phyloP scores from a whole-genome alignment of 2,113 vertebrate genomes.

The Stomatorhinus ivindoensis region DNA sequence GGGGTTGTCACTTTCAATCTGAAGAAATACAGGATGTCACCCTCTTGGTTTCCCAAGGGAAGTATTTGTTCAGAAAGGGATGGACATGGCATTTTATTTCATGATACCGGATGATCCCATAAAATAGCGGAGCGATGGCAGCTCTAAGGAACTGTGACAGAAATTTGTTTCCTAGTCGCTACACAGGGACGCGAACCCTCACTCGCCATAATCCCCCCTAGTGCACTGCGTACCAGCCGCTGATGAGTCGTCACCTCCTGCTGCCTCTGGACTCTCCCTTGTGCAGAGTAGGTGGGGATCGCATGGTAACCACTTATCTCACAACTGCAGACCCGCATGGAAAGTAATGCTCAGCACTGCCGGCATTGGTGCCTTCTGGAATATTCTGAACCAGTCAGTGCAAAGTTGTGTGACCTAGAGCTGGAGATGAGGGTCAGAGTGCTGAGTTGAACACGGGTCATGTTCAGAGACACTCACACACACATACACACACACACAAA shows the following conservation, averaged over 20 bases:
- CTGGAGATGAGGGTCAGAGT: neutral
- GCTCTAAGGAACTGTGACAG: neutral
- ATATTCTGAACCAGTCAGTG: neutral
- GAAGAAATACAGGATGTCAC: neutral
- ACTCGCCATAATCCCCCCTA: neutral
- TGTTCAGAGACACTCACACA: neutral
- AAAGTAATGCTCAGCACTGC: neutral
- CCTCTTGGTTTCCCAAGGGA: neutral
- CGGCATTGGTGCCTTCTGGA: neutral
- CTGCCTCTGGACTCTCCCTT: neutral
- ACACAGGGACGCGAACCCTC: neutral
- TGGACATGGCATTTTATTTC: neutral
- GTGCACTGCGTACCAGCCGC: neutral
- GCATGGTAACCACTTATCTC: neutral
- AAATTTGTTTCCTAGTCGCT: neutral
- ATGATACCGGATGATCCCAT: neutral
- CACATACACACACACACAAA: neutral
- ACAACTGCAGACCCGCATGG: neutral
- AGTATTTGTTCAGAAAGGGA: neutral
- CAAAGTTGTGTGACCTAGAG: neutral
- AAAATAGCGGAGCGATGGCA: neutral
- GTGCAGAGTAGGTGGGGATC: neutral
- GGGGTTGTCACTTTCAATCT: neutral
- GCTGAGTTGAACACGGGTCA: neutral
- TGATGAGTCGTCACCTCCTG: neutral